Evolutionary conservation across 2,113 vertebrate genomes (phyloP), one percentile per base, ranked within the genome.

Genomic region (Mesocricetus auratus): DNA sequence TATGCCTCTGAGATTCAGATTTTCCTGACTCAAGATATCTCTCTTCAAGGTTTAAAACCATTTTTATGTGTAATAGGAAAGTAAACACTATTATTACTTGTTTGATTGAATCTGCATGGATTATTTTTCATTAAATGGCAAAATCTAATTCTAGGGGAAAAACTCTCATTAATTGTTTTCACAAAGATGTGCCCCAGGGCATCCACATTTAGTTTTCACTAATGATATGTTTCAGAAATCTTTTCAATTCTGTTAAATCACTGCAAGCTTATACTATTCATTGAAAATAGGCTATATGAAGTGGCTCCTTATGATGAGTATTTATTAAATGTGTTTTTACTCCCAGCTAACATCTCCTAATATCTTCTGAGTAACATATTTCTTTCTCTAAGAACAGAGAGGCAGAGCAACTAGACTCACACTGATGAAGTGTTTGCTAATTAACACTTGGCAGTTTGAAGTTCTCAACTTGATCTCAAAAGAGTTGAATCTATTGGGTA

Each of bases 71-170:
- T 92, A 96, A 96, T 92, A 95, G 91, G 71, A 95, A 93, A 94
- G 50, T 85, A 94, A 97, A 97, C 87, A 94, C 50, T 87, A 62
- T 85, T 97, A 91, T 88, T 97, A 88, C 95, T 93, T 86, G 69
- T 90, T 95, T 96, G 94, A 94, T 74, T 92, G 64, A 97, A 92
- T 97, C 87, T 79, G 58, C 50, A 82, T 93, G 93, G 96, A 94
- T 96, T 95, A 96, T 97, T 95, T 96, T 96, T 97, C 87, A 96
- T 96, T 97, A 97, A 93, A 93, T 88, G 31, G 50, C 69, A 96
- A 97, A 97, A 94, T 92, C 83, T 96, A 96, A 97, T 97, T 96
- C 79, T 66, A 85, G 12, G 22, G n/a, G 86, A 26, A 62, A 66
- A 93, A 94, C 62, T 90, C 79, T 62, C 73, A 36, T 88, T 96